These are phyloP conservation scores for Matsumyia berberina DNA, from an alignment of 2,888 invertebrate genomes.

Conservation along the genomic window DNA sequence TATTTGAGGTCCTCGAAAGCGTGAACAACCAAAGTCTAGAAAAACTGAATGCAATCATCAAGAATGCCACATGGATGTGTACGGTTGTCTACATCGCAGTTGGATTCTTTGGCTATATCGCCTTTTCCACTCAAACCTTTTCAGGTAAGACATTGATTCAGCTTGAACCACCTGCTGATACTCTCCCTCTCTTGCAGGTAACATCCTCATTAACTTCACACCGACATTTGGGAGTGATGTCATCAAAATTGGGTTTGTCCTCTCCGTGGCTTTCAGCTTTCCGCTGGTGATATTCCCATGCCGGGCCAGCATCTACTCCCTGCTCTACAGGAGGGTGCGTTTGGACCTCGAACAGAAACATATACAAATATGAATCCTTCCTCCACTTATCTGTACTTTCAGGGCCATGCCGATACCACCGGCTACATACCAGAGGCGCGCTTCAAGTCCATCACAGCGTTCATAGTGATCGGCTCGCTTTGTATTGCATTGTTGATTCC, in stretches of 20 bases:
- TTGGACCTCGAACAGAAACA: neutral
- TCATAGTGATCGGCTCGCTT: slow-evolving; percentile 91
- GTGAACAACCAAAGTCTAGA: slow-evolving; percentile 94
- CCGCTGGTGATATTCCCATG: slow-evolving; percentile 98
- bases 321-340: slow-evolving; percentile 92
- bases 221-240: slow-evolving; percentile 93
- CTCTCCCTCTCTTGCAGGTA: slow-evolving; percentile 86
- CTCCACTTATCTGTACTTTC: slow-evolving; percentile 64
- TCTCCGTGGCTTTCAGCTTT: slow-evolving; percentile 98
- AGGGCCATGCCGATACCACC: slow-evolving; percentile 89
- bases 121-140: slow-evolving; percentile 91
- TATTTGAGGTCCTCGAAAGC: slow-evolving; percentile 96
- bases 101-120: slow-evolving; percentile 95
- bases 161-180: neutral
- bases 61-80: slow-evolving; percentile 95
- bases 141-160: slow-evolving; percentile 84
- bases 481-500: slow-evolving; percentile 94
- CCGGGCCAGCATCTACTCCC: slow-evolving; percentile 95
- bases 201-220: slow-evolving; percentile 94
- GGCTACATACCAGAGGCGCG: slow-evolving; percentile 92
- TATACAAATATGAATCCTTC: neutral
- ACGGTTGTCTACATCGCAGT: slow-evolving; percentile 95
- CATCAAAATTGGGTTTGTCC: slow-evolving; percentile 96
- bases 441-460: slow-evolving; percentile 92
- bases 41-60: slow-evolving; percentile 94